Base-by-base conservation (phyloP, 64 coral and sea anemone genomes). In the Cladopsammia gracilis region DNA sequence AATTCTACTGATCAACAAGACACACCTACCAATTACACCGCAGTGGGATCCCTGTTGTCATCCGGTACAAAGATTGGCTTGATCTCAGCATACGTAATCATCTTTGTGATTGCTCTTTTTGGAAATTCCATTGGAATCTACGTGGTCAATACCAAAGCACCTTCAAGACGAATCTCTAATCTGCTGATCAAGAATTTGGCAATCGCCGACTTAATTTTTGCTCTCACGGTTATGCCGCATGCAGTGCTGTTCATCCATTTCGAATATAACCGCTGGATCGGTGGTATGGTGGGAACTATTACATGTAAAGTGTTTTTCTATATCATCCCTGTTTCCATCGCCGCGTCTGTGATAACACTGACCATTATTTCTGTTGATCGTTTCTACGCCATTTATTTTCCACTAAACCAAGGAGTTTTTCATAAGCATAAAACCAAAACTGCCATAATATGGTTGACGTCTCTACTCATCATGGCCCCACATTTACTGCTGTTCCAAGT, bases 181-280 rank as follows among this genome's bases (percentile, higher is more conserved):
- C 60, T 94, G 44, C 75, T 94, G 3, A 94, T 94, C 23, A 88
- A 81, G 4, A 94, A 94, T 46, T 75, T 94, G 75, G 92, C 86
- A 9, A 4, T 83, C n/a, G 86, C 92, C 6, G 92, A 94, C 22
- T 61, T 94, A 18, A 49, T 94, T 10, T 65, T 81, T 10, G 66
- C 86, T 5, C 0, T 94, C 14, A 83, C 82, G n/a, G 26, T 64
- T 11, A 83, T 94, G 87, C 42, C 92, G 7, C 44, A 89, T 16
- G 23, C 78, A 6, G 58, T 89, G 6, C 18, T 50, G 4, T 76
- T 16, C 16, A n/a, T 94, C n/a, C 76, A 82, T 50, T 20, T 67
- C 61, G 58, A 76, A 4, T 57, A 79, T 19, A 57, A 65, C 48
- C 69, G 34, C 26, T 94, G 92, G 92, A 74, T 94, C 44, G 92